Evolutionary conservation across 2,888 invertebrate species (phyloP), one percentile per base, ranked within the genome.

Genomic region (Habrosyne pyritoides): DNA sequence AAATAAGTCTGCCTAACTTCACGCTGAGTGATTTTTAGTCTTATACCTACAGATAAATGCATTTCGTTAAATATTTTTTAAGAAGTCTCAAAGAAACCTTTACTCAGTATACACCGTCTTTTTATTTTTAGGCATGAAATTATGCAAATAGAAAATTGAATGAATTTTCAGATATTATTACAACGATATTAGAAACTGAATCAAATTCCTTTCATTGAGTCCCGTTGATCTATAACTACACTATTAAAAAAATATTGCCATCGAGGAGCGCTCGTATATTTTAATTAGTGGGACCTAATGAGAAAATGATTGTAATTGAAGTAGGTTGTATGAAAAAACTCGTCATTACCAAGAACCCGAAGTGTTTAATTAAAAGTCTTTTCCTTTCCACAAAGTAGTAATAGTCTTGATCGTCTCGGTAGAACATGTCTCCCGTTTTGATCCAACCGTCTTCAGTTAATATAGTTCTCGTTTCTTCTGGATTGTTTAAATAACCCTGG

Each of bases 351-450:
- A 73, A 56, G 62, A 72, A 74, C 12, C 80, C 79, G 46, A 62
- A 73, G 60, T 81, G 75, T 59, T 79, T 84, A 61, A 84, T 79
- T 57, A 84, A 60, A 56, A 82, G 74, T 61, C 78, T 63, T 61
- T 75, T 79, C 52, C 83, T 69, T 59, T 83, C 83, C 12, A 81
- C 77, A 47, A 80, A 83, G 64, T 69, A 82, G 59, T 75, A 83
- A 59, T 73, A 73, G 42, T 75, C 61, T 14, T 75, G 57, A 6
- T 78, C 72, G 56, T 81, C 78, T 57, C 56, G 77, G 63, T 74
- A 77, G 55, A 85, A 82, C 21, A 84, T 65, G 61, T 83, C 83
- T 22, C 82, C 84, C 2, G 83, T 84, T 52, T 70, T 79, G 50
- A 86, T 60, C 80, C 83, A 85, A 2, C 79, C 83, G 47, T 84